Evolutionary conservation across 2,113 vertebrate species (phyloP), one percentile per base, ranked within the genome.

Genomic region (Neolamprologus tretocephalus): DNA sequence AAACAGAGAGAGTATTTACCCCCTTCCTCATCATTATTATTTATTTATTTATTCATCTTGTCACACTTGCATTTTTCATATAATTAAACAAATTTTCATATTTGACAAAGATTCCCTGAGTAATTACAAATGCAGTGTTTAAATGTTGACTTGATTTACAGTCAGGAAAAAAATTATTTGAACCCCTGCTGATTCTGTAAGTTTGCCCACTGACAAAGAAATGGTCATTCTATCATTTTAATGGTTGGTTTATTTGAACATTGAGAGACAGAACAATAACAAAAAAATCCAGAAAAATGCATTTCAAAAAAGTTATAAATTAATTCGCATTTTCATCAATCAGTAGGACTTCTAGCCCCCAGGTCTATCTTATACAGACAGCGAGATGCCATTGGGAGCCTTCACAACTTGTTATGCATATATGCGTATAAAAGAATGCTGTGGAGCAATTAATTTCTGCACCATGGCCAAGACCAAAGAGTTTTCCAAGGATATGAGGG

Each of bases 231-330:
- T 35, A 1, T 63, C 1, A 35, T 66, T 63, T 63, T 12, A 63
- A 35, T 12, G 58, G 17, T 35, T n/a, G 58, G 17, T 35, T 66
- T 66, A 12, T 35, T 35, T 66, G 31, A 66, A 2, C 17, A 66
- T 35, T n/a, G 9, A 66, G 31, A n/a, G 0, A 0, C 31, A 35
- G 31, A 1, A 35, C 31, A 66, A n/a, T 35, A n/a, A 35, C 6
- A 63, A 35, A 63, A n/a, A 11, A 63, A 63, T 63, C 17, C 31
- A 66, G 31, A 66, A 35, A 63, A 66, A 35, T 35, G 31, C 17
- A 35, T 35, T 63, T 35, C 31, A 63, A 0, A 63, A 63, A 63
- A 35, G 17, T 63, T 35, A n/a, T 0, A n/a, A 35, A 63, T 63
- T n/a, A 35, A n/a, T 63, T 35, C 1, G 0, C 58, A 63, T 63